phyloP scores from a whole-genome alignment of 1,140 invertebrate genomes.

The Rhynchophorus ferrugineus region DNA sequence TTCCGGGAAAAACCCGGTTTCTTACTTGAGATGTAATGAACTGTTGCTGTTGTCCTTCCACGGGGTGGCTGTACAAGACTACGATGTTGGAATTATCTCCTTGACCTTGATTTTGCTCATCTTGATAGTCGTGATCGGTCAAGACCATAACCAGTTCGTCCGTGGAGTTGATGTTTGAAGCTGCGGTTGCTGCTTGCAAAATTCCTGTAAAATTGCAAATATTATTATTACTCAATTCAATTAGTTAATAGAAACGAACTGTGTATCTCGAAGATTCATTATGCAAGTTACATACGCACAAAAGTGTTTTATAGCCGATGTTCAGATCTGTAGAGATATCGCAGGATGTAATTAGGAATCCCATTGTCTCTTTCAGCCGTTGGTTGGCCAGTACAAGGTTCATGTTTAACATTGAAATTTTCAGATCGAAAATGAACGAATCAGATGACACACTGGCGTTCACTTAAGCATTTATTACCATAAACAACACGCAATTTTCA shows the following conservation, averaged over 20 bases:
- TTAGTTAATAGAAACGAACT: slow-evolving; percentile 2
- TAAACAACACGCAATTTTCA: too few relatives aligned
- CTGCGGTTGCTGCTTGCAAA: slow-evolving; percentile 16
- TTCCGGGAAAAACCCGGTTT: too few relatives aligned
- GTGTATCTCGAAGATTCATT: not conserved
- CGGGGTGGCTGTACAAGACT: slow-evolving; percentile 52
- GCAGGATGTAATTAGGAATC: too few relatives aligned
- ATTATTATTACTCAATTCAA: too few relatives aligned
- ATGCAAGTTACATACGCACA: not conserved
- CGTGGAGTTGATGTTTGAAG: slow-evolving; percentile 32
- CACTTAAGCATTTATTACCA: too few relatives aligned
- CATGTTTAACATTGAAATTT: too few relatives aligned
- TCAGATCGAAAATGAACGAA: too few relatives aligned
- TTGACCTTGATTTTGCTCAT: slow-evolving; percentile 37
- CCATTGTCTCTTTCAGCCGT: too few relatives aligned
- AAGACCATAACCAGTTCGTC: slow-evolving; percentile 42
- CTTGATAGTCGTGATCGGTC: slow-evolving; percentile 40
- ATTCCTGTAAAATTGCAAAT: slow-evolving; percentile 19
- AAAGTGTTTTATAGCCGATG: not conserved
- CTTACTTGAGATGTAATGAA: slow-evolving; percentile 41
- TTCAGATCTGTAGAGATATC: too few relatives aligned
- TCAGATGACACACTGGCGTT: too few relatives aligned
- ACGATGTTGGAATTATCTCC: slow-evolving; percentile 51
- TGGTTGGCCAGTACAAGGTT: too few relatives aligned
- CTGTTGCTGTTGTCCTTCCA: slow-evolving; percentile 47